These are phyloP conservation scores for Mactra quadrangularis DNA, from an alignment of 1,140 invertebrate genomes.

Conservation along the genomic window DNA sequence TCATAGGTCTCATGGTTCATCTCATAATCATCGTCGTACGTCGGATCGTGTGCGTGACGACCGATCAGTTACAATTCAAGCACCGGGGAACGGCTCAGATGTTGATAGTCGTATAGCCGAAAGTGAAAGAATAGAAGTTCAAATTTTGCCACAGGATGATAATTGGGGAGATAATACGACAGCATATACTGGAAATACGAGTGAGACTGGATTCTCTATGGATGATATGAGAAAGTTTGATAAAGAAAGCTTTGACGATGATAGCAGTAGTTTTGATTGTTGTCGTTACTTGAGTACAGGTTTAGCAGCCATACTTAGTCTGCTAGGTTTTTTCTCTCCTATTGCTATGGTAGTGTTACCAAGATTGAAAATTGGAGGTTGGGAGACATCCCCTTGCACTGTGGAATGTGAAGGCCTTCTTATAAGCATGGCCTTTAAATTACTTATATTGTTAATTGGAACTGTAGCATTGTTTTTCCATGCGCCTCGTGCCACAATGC, in stretches of 20 bases:
- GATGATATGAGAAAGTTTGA: constrained; percentile 88
- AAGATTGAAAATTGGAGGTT: constrained; percentile 85
- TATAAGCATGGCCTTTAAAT: constrained; percentile 95
- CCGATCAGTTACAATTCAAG: constrained; percentile 80
- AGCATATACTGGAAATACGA: constrained; percentile 96
- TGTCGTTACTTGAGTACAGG: constrained; percentile 86
- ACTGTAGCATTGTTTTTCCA: constrained; percentile 91
- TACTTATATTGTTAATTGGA: constrained; percentile 94
- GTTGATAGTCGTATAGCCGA: constrained; percentile 69
- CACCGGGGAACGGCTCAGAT: constrained; percentile 77
- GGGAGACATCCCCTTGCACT: constrained; percentile 87
- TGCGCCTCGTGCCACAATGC: constrained; percentile 90
- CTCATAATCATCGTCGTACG: constrained; percentile 63
- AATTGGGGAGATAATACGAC: constrained; percentile 99
- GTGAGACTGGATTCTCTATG: constrained; percentile 91
- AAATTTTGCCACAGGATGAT: constrained; percentile 96
- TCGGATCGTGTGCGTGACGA: constrained; percentile 74
- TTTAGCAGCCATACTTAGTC: constrained; percentile 90
- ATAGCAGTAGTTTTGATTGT: constrained; percentile 83
- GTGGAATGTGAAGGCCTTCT: constrained; percentile 95
- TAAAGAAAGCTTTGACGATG: constrained; percentile 78
- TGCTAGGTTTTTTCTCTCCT: constrained; percentile 94
- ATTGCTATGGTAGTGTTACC: constrained; percentile 97
- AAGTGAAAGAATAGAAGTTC: constrained; percentile 91
- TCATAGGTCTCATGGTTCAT: constrained; percentile 65